Percentiles rank a stretch among this genome's conserved stretches.
Conservation (phyloP, 2,113 vertebrate species). For the Nannospalax galili region DNA sequence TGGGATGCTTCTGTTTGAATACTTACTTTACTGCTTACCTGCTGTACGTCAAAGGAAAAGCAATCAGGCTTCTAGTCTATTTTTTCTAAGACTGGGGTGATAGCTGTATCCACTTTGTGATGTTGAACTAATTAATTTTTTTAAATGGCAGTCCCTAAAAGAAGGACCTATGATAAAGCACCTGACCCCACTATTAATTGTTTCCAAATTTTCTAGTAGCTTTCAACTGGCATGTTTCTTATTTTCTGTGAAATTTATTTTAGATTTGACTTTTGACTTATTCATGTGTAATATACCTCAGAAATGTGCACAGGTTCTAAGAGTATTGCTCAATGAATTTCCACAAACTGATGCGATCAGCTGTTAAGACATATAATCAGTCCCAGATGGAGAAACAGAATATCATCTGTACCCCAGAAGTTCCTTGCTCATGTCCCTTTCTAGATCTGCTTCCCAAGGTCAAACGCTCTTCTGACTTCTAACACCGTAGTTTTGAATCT, state of each 20-base stretch:
- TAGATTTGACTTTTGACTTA: not conserved
- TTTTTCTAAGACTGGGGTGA: not conserved
- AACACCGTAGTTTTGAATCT: not conserved
- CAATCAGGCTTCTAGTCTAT: not conserved
- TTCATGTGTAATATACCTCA: not conserved
- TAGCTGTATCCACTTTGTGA: not conserved
- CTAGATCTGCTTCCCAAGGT: not conserved
- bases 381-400: not conserved
- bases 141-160: not conserved
- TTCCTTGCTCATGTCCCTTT: rapidly evolving
- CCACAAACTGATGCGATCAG: not conserved
- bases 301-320: not conserved
- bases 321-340: not conserved
- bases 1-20: not conserved
- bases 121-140: conserved; percentile 9
- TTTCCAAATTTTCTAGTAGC: not conserved
- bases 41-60: not conserved
- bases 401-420: not conserved
- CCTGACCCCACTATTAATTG: not conserved
- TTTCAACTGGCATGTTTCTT: not conserved
- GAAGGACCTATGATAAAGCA: not conserved
- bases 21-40: not conserved
- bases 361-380: not conserved
- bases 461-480: not conserved
- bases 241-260: not conserved